These are phyloP conservation scores for Ochropleura plecta DNA, from an alignment of 2,888 invertebrate species.

Conservation along the genomic window DNA sequence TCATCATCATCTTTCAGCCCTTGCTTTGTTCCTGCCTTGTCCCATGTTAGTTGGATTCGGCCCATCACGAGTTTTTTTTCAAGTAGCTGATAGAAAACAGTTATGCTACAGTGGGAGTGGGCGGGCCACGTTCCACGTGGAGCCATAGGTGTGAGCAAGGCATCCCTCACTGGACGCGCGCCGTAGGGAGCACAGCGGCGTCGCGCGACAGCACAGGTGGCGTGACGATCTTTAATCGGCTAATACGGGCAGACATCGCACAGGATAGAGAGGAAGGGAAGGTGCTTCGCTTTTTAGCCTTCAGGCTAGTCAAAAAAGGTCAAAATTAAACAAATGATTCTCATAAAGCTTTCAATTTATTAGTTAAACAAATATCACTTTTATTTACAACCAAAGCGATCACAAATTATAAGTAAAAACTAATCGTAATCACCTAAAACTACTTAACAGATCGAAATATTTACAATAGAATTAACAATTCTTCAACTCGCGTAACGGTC, in stretches of 20 bases:
- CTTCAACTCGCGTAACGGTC: slow-evolving; percentile 74
- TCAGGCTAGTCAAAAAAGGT: not conserved
- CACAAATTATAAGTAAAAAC: slow-evolving; percentile 88
- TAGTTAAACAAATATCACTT: slow-evolving; percentile 91
- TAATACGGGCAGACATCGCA: not conserved
- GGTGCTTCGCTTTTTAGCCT: too few species aligned
- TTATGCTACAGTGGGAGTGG: too few species aligned
- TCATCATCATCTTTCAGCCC: too few species aligned
- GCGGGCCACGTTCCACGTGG: too few species aligned
- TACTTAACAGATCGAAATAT: slow-evolving; percentile 90
- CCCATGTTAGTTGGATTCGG: too few species aligned
- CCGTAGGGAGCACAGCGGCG: too few species aligned
- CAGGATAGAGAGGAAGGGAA: not conserved
- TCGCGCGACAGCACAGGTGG: not conserved
- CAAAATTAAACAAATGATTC: slow-evolving; percentile 41
- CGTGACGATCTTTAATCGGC: not conserved
- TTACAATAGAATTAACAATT: slow-evolving; percentile 89
- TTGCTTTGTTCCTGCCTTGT: too few species aligned
- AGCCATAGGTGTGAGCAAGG: too few species aligned
- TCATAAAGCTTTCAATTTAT: slow-evolving; percentile 88
- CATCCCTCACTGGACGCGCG: too few species aligned
- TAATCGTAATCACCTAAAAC: slow-evolving; percentile 89
- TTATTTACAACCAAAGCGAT: slow-evolving; percentile 90
- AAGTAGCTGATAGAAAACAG: too few species aligned
- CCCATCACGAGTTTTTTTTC: too few species aligned